phyloP scores from a whole-genome alignment of 1,140 invertebrate genomes.

The Bombus impatiens region DNA sequence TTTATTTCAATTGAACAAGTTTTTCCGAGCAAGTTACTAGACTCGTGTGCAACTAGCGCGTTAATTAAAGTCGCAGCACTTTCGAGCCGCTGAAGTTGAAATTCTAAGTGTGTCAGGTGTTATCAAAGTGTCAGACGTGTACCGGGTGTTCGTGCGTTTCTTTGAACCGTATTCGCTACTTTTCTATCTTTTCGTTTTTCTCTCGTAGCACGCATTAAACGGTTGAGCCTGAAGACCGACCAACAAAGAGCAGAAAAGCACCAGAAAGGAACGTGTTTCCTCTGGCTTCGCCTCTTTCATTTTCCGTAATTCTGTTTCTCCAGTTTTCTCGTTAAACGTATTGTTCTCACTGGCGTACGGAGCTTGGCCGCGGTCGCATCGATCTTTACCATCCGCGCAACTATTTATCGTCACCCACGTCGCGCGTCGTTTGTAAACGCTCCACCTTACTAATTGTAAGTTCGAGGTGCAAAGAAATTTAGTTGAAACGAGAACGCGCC shows the following conservation, averaged over 20 bases:
- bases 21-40: neutral
- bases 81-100: neutral
- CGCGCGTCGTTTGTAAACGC: neutral
- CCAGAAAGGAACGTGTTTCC: neutral
- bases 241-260: neutral
- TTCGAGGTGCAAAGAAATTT: conserved; percentile 27
- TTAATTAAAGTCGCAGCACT: conserved; percentile 26
- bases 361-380: neutral
- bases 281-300: neutral
- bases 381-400: neutral
- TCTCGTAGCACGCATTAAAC: neutral
- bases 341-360: neutral
- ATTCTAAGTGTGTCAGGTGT: conserved; percentile 34
- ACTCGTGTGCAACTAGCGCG: neutral
- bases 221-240: neutral
- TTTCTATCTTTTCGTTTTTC: neutral
- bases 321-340: neutral
- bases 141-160: neutral
- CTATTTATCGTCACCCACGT: neutral
- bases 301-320: conserved; percentile 10
- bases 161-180: too few species aligned
- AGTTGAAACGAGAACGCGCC: conserved; percentile 6
- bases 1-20: neutral
- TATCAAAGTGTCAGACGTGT: neutral
- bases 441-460: conserved; percentile 29